Base-by-base conservation (phyloP, 2,113 vertebrate genomes). In the Tylochromis polylepis region DNA sequence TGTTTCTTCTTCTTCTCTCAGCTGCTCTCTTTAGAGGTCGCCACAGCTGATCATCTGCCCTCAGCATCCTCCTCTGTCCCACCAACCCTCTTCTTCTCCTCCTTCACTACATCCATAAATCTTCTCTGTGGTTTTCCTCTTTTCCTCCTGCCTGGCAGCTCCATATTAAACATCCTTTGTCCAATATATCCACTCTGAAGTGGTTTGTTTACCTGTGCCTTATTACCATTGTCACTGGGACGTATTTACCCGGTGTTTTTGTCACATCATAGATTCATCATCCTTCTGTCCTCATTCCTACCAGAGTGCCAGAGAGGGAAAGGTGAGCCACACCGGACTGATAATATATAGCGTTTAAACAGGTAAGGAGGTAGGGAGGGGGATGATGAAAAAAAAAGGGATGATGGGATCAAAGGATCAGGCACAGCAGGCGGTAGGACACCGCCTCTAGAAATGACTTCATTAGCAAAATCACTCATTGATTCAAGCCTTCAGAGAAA, bases 71-170 rank as follows among this genome's bases (percentile, higher is more conserved):
- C 22, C 11, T 24, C 22, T 24, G 11, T 57, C 55, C 24, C 22
- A 57, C 55, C 55, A 0, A 57, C 24, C 55, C 10, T 62, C 31
- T n/a, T 20, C 60, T 34, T 67, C 34, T 8, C 58, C 0, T 60
- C 11, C 60, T 67, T 65, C 4, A 38, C 60, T 38, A 14, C 34
- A 67, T 0, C 34, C 11, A 67, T 22, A 14, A 22, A 67, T 67
- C 3, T 14, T 38, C 20, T 22, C 18, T 38, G 60, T 65, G 60
- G 11, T 8, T 38, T 67, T 67, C 20, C 60, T 38, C 0, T 67
- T 22, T 67, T 67, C 20, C 34, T 67, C 6, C 6, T 67, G 2
- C 34, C 60, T 67, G 60, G 20, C 60, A 22, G 34, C 60, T 67
- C 60, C 60, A 22, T 38, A 22, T 67, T 67, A 22, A 67, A 67